A percentile compares a stretch with the other conserved stretches of the same genome.
Conservation (phyloP, 2,113 vertebrate species). For the Archilochus colubris region DNA sequence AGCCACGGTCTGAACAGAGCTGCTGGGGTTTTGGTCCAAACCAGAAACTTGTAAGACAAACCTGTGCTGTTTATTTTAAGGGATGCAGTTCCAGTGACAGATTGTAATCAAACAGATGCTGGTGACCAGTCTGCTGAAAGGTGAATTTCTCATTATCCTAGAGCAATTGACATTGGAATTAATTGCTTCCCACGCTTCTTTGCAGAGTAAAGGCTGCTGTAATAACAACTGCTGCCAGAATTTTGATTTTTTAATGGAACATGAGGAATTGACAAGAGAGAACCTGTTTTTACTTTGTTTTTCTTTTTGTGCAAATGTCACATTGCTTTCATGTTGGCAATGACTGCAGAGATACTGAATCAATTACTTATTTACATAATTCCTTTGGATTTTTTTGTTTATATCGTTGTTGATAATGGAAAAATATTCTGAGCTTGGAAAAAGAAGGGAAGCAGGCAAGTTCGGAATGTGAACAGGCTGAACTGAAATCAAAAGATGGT, state of each 20-base stretch:
- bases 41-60: neutral
- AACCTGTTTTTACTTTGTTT: conserved; percentile 10
- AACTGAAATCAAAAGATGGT: conserved; percentile 10
- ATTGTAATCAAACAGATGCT: neutral
- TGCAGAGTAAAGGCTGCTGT: neutral
- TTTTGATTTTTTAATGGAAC: neutral
- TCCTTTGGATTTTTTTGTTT: conserved; percentile 31
- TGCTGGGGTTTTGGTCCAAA: neutral
- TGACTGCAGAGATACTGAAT: conserved; percentile 29
- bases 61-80: neutral
- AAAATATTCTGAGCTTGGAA: conserved; percentile 19
- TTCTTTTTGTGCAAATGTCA: conserved; percentile 31
- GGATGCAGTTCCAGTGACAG: neutral
- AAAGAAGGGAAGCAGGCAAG: conserved; percentile 5
- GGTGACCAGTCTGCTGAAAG: neutral
- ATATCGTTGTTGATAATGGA: neutral
- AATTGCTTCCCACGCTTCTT: neutral
- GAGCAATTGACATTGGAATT: neutral
- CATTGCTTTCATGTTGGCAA: neutral
- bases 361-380: conserved; percentile 45
- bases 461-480: neutral
- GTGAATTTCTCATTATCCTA: conserved; percentile 4
- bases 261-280: neutral
- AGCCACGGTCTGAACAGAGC: neutral
- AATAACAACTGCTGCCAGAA: neutral